Base-by-base conservation (phyloP, 2,797 vertebrate species). In the Microctenopoma steveboyesi region DNA sequence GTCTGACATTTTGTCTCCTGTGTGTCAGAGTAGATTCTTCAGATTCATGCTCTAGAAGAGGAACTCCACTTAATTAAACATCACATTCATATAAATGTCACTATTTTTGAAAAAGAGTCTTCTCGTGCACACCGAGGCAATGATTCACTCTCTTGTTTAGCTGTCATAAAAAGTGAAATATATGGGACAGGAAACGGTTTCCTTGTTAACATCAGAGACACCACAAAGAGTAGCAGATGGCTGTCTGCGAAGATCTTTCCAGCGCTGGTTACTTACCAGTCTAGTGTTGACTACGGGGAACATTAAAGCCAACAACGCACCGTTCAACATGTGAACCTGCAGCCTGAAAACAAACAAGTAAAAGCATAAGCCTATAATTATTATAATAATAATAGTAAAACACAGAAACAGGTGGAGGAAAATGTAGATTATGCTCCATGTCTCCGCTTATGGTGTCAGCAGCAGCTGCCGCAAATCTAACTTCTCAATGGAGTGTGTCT, bases 281-380 rank as follows among this genome's bases (percentile, higher is more conserved):
- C 98, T 94, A 1, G 98, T 99, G 88, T 99, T 99, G 86, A 99
- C 96, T 28, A 99, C 96, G 22, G 98, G 98, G 78, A 99, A 99
- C 75, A 98, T 93, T 79, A 99, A 76, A 6, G 98, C 98, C 82
- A 99, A 80, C 27, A 99, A 93, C 0, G 98, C 98, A 3, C 98
- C 98, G 47, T 99, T 99, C 77, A 99, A 79, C 98, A 99, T 99
- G 71, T 99, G 97, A 87, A 99, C 96, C 89, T 99, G 98, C 49
- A 99, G 89, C 91, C 98, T 99, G 88, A 28, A 70, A 82, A 82
- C 37, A 86, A 8, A 72, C 30, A 66, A 16, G 25, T 33, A 8
- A 56, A 22, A 70, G 27, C 52, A 65, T 15, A 56, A 71, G 46
- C 1, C n/a, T 35, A 14, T 22, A 28, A 35, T 0, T 45, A 64